Percentiles rank a stretch among this genome's conserved stretches.
These are phyloP conservation scores for Mesodorylaimus sp. DNA, from an alignment of 2,888 invertebrate species.

Conservation along the genomic window DNA sequence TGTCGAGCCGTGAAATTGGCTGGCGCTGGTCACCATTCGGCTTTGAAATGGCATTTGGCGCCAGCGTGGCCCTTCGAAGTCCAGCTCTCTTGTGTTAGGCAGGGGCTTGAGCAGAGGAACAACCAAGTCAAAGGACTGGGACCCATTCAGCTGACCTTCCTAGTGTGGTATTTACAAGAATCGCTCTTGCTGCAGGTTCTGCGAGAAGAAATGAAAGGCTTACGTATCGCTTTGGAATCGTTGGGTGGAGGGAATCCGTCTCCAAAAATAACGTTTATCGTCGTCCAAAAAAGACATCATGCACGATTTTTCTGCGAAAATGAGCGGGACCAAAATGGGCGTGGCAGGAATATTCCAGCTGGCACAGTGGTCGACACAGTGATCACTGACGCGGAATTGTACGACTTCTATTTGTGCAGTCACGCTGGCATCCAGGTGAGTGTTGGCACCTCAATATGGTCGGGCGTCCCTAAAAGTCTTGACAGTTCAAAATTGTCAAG, in stretches of 20 bases:
- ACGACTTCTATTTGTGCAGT: conserved; percentile 8
- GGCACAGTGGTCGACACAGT: conserved; percentile 15
- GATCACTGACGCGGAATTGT: conserved; percentile 1
- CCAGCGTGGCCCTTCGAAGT: too few relatives aligned
- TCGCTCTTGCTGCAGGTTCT: conserved; percentile 8
- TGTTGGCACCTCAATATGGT: not conserved
- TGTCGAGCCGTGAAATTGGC: too few relatives aligned
- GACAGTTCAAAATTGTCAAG: too few relatives aligned
- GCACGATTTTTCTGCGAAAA: conserved; percentile 22
- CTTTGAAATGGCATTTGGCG: too few relatives aligned
- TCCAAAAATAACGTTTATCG: conserved; percentile 19
- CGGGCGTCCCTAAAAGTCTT: too few relatives aligned
- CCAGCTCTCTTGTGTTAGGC: too few relatives aligned
- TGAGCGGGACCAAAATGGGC: conserved; percentile 18
- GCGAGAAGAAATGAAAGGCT: conserved; percentile 15
- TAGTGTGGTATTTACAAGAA: too few relatives aligned
- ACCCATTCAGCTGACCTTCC: too few relatives aligned
- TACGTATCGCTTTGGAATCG: conserved; percentile 13
- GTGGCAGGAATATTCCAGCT: conserved; percentile 22
- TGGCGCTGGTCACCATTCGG: too few relatives aligned
- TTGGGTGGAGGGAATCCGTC: conserved; percentile 18
- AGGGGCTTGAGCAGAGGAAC: too few relatives aligned
- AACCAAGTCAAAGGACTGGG: too few relatives aligned
- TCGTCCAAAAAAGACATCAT: conserved; percentile 24
- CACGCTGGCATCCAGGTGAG: conserved; percentile 2